Conservation (phyloP, 2,888 invertebrate genomes). For the Stenotaenia linearis region DNA sequence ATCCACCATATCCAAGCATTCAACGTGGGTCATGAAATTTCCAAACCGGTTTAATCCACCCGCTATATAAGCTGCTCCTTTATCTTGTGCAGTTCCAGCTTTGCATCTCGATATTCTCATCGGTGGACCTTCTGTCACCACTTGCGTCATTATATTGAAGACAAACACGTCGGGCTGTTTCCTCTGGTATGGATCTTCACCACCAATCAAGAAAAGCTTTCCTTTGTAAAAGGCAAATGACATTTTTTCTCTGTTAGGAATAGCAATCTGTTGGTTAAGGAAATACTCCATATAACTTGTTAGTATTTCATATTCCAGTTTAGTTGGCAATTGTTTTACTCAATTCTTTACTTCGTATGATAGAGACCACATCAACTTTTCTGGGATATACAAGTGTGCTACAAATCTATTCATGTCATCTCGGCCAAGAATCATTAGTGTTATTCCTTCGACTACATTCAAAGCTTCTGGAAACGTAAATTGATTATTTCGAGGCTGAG, state of each 20-base stretch:
- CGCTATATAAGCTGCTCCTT: neutral
- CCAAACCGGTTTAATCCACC: constrained; percentile 24
- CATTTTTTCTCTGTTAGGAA: neutral
- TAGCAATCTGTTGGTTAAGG: neutral
- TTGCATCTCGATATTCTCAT: neutral
- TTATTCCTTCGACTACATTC: neutral
- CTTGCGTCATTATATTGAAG: neutral
- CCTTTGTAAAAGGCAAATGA: neutral
- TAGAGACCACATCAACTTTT: neutral
- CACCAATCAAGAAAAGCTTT: constrained; percentile 3
- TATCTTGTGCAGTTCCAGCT: neutral
- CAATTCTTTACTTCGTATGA: constrained; percentile 15
- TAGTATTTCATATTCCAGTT: no score
- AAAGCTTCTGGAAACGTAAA: constrained; percentile 17
- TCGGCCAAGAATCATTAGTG: neutral
- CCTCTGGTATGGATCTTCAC: constrained; percentile 8
- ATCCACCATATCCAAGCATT: constrained; percentile 6
- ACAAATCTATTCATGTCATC: constrained; percentile 15
- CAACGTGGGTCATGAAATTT: constrained; percentile 28
- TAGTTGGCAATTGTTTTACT: no score
- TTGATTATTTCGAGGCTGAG: neutral
- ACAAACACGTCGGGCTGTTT: neutral
- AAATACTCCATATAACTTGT: no score
- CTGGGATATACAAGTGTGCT: neutral
- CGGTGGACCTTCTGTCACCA: neutral